Conservation (phyloP, 2,888 invertebrate species). For the Oscheius onirici region DNA sequence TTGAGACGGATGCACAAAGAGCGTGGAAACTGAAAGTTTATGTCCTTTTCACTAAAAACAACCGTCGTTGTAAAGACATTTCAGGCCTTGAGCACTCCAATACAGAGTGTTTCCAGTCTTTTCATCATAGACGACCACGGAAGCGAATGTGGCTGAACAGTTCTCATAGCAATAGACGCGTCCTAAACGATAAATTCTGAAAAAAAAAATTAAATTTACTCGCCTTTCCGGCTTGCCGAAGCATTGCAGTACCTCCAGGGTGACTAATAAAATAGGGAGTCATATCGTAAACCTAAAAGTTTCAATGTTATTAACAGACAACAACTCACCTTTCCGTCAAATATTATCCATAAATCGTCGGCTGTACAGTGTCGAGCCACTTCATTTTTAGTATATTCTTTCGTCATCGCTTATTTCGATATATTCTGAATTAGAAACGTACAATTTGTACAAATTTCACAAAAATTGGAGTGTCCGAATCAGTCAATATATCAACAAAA, state of each 20-base stretch:
- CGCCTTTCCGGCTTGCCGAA: constrained; percentile 54
- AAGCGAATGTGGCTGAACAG: constrained; percentile 48
- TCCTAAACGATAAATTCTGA: constrained; percentile 38
- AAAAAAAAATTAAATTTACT: not conserved
- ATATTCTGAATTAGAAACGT: not conserved
- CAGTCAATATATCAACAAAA: not conserved
- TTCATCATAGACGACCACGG: constrained; percentile 49
- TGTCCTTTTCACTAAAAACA: not conserved
- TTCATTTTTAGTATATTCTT: constrained; percentile 43
- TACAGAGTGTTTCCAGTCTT: constrained; percentile 45
- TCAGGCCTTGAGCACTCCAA: constrained; percentile 40
- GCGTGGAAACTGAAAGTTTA: not conserved
- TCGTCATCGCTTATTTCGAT: constrained; percentile 4
- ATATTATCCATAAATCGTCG: constrained; percentile 53
- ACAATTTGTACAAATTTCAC: not conserved
- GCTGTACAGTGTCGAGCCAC: constrained; percentile 50
- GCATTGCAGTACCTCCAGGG: constrained; percentile 57
- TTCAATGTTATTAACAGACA: not conserved
- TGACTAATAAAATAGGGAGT: constrained; percentile 51
- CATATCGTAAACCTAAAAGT: constrained; percentile 55
- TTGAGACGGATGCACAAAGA: not conserved
- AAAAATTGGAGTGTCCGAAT: not conserved
- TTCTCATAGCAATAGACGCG: constrained; percentile 41
- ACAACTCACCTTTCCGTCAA: constrained; percentile 39
- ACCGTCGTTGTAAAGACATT: not conserved